phyloP scores from a whole-genome alignment of 2,888 invertebrate genomes.

The Cheilosia scutellata region DNA sequence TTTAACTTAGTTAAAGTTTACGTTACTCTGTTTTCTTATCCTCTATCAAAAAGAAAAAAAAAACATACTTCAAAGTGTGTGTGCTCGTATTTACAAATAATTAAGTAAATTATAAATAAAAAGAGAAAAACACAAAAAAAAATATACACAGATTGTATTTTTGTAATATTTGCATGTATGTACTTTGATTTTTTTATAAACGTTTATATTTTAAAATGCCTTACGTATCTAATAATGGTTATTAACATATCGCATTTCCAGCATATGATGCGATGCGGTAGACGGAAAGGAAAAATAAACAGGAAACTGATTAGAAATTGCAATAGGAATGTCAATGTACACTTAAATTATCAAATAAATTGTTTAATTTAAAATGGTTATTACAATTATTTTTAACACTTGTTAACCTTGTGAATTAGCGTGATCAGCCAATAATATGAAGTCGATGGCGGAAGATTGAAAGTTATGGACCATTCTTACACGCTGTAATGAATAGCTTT shows the following conservation, averaged over 20 bases:
- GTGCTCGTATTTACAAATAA: conserved; percentile 61
- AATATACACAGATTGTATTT: conserved; percentile 66
- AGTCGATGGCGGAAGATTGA: no score
- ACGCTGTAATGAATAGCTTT: no score
- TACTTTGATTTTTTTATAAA: conserved; percentile 61
- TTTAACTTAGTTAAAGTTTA: conserved; percentile 61
- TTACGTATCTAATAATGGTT: conserved; percentile 60
- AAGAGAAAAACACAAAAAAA: conserved; percentile 13
- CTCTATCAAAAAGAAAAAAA: conserved; percentile 3
- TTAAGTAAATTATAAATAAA: conserved; percentile 38
- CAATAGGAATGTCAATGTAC: conserved; percentile 73
- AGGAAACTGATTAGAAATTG: conserved; percentile 37
- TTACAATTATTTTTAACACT: no score
- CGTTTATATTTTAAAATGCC: conserved; percentile 56
- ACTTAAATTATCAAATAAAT: conserved; percentile 73
- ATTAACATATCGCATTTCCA: conserved; percentile 72
- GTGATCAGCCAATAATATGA: no score
- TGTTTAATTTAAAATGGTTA: conserved; percentile 63
- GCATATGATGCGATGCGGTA: conserved; percentile 62
- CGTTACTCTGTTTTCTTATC: conserved; percentile 15
- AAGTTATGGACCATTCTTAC: no score
- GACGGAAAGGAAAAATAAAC: conserved; percentile 23
- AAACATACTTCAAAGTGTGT: conserved; percentile 58
- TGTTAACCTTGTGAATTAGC: no score
- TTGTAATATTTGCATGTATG: conserved; percentile 72